These are phyloP conservation scores for Protaetia brevitarsis DNA, from an alignment of 1,140 invertebrate species.

Conservation along the genomic window DNA sequence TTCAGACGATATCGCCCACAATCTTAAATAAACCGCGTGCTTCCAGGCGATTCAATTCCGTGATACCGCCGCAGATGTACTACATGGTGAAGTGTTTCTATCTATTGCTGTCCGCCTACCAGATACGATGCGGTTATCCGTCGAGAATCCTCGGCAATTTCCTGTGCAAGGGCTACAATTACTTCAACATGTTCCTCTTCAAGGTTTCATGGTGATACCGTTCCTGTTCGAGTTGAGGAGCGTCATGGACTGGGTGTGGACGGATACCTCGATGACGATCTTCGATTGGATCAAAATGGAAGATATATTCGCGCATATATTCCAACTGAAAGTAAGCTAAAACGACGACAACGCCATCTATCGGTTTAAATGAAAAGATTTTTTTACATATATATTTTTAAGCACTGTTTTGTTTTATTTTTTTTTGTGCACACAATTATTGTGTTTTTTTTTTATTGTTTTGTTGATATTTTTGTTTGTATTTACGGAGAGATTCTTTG, in stretches of 20 bases:
- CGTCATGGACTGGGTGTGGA: slow-evolving; percentile 99
- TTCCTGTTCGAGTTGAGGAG: slow-evolving; percentile 96
- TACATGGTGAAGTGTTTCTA: slow-evolving; percentile 97
- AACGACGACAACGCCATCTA: too few relatives aligned
- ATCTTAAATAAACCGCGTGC: slow-evolving; percentile 25
- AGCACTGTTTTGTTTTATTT: neutral
- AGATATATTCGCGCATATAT: slow-evolving; percentile 96
- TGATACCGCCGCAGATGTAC: slow-evolving; percentile 88
- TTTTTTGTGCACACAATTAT: neutral
- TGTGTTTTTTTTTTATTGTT: slow-evolving; percentile 9
- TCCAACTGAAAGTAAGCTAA: slow-evolving; percentile 78
- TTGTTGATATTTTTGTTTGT: neutral
- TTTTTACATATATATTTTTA: neutral
- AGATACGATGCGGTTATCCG: slow-evolving; percentile 94
- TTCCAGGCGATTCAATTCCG: slow-evolving; percentile 76
- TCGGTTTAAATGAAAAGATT: neutral
- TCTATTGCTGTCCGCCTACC: slow-evolving; percentile 89
- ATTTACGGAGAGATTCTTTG: neutral
- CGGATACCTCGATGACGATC: slow-evolving; percentile 96
- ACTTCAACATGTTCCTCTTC: slow-evolving; percentile 88
- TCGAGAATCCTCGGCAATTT: slow-evolving; percentile 94
- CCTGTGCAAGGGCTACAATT: slow-evolving; percentile 91
- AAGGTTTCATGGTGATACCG: slow-evolving; percentile 92
- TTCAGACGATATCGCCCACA: neutral
- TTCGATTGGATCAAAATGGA: slow-evolving; percentile 99